These are phyloP conservation scores for Mergus octosetaceus DNA, from an alignment of 2,797 vertebrate genomes.

Conservation along the genomic window DNA sequence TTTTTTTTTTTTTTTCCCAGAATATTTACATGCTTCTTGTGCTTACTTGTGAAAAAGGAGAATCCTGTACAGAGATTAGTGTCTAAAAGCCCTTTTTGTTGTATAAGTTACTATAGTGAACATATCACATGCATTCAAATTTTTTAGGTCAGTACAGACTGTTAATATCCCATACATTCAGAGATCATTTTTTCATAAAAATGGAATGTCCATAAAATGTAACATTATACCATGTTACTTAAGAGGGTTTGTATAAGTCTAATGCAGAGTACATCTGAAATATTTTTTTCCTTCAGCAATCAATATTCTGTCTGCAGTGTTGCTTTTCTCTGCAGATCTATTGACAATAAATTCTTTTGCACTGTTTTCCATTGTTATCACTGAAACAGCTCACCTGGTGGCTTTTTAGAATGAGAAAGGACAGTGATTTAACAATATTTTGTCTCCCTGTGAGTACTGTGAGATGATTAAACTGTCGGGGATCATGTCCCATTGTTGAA, in stretches of 20 bases:
- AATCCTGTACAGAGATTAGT: not conserved
- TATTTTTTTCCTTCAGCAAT: not conserved
- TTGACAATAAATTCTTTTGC: not conserved
- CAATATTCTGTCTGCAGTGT: not conserved
- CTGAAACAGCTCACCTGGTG: constrained; percentile 38
- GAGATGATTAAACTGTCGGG: constrained; percentile 19
- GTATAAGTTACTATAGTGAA: not conserved
- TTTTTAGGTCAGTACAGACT: not conserved
- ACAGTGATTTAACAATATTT: not conserved
- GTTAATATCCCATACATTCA: not conserved
- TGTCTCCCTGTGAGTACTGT: not conserved
- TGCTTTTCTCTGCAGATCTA: not conserved
- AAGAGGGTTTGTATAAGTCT: not conserved
- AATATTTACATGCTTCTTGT: not conserved
- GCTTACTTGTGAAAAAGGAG: not conserved
- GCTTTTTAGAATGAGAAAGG: not conserved
- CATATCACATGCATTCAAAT: not conserved
- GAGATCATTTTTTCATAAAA: not conserved
- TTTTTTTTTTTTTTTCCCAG: not conserved
- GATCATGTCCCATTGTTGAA: not conserved
- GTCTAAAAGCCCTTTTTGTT: not conserved
- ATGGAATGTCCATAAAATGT: not conserved
- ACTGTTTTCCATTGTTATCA: not conserved
- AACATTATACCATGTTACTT: not conserved
- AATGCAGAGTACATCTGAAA: not conserved